A percentile compares a stretch with the other conserved stretches of the same genome.
Evolutionary conservation across 1,140 invertebrate species (phyloP).

Genomic region (Dryas iulia): DNA sequence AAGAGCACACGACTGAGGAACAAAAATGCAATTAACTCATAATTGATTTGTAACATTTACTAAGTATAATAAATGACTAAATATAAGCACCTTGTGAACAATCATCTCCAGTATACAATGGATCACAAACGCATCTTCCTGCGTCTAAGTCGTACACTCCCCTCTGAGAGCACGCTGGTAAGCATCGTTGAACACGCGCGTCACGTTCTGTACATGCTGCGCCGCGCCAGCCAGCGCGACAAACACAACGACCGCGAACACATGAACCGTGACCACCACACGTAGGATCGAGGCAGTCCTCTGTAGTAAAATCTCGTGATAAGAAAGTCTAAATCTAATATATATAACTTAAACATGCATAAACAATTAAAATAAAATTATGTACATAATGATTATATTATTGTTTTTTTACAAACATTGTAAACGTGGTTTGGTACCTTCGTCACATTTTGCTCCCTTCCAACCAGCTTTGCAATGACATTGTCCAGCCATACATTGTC

Average conservation of each 20-base stretch:
- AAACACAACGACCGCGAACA: constrained; percentile 95
- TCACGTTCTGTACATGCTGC: constrained; percentile 92
- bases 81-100: constrained; percentile 89
- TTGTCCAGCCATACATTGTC: constrained; percentile 92
- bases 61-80: background rate
- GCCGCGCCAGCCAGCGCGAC: constrained; percentile 97
- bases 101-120: constrained; percentile 93
- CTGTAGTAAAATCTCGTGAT: constrained; percentile 64
- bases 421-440: constrained; percentile 74
- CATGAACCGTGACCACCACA: constrained; percentile 96
- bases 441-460: constrained; percentile 92
- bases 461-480: constrained; percentile 95
- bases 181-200: constrained; percentile 92
- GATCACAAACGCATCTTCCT: constrained; percentile 92
- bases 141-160: constrained; percentile 94
- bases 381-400: background rate
- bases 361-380: background rate
- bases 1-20: constrained; percentile 88
- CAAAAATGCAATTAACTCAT: background rate
- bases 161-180: constrained; percentile 94
- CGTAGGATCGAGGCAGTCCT: constrained; percentile 91
- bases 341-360: background rate
- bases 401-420: too few relatives aligned
- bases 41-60: background rate
- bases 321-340: background rate